Evolutionary conservation across 2,797 vertebrate species (phyloP).

Genomic region (Fratercula arctica): DNA sequence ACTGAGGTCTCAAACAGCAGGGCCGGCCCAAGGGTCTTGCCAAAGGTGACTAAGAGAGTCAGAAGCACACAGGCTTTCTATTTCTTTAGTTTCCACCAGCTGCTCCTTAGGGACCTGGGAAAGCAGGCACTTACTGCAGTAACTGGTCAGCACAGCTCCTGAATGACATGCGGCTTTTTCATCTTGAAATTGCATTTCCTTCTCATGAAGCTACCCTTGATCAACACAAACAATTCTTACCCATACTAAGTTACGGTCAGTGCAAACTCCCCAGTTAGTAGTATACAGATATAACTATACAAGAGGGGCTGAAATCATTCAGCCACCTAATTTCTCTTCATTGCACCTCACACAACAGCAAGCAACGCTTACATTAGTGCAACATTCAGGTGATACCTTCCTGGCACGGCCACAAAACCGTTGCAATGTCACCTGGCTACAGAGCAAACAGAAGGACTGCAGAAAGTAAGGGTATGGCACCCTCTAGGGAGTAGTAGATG

Average conservation of each 20-base stretch:
- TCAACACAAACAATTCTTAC: not conserved
- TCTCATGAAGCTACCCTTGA: not conserved
- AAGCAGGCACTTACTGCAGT: not conserved
- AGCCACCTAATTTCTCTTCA: not conserved
- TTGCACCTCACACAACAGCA: accelerated
- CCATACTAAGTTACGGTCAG: accelerated
- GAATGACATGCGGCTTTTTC: not conserved
- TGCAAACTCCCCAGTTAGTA: accelerated
- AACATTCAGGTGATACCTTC: accelerated
- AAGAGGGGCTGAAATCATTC: not conserved
- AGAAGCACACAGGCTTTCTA: not conserved
- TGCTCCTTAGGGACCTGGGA: not conserved
- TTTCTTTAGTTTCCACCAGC: not conserved
- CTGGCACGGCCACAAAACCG: not conserved
- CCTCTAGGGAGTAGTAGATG: slow-evolving; percentile 74
- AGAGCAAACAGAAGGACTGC: not conserved
- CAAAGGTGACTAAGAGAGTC: too few relatives aligned
- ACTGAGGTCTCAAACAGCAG: not conserved
- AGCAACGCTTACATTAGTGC: not conserved
- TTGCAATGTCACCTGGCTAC: not conserved
- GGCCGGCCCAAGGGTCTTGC: not conserved
- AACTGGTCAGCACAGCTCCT: not conserved
- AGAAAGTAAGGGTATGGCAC: slow-evolving; percentile 62
- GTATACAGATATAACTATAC: accelerated
- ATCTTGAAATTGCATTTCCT: not conserved